These are phyloP conservation scores for Maniola jurtina DNA, from an alignment of 1,140 invertebrate species.

Conservation along the genomic window DNA sequence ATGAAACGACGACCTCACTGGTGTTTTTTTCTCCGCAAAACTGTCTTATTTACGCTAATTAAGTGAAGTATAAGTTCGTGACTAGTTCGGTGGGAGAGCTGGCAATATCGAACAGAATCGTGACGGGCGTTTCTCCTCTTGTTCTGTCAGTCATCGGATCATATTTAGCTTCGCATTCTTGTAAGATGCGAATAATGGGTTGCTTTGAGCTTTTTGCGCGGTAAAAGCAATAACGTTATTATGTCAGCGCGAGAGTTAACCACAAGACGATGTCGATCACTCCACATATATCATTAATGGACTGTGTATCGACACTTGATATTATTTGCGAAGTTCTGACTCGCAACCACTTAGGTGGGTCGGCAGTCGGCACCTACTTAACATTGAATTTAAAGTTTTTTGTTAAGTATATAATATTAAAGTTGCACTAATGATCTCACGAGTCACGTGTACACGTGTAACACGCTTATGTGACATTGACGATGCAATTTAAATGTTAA, in stretches of 20 bases:
- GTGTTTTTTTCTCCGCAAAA: conserved; percentile 68
- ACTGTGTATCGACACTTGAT: too few relatives aligned
- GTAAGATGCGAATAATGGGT: conserved; percentile 5
- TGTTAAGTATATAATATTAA: too few relatives aligned
- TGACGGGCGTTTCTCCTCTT: conserved; percentile 43
- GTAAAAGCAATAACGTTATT: conserved; percentile 3
- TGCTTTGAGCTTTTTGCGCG: not conserved
- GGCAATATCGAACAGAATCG: conserved; percentile 46
- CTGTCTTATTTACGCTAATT: conserved; percentile 77
- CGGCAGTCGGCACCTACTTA: too few relatives aligned
- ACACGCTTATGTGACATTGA: too few relatives aligned
- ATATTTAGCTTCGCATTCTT: conserved; percentile 32
- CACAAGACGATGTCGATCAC: not conserved
- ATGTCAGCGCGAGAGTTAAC: not conserved
- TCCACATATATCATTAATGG: not conserved
- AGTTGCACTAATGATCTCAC: too few relatives aligned
- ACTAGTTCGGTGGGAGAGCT: conserved; percentile 66
- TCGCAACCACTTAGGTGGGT: too few relatives aligned
- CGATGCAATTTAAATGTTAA: too few relatives aligned
- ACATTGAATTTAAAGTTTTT: too few relatives aligned
- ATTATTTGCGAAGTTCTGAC: too few relatives aligned
- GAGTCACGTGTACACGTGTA: too few relatives aligned
- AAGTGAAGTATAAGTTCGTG: conserved; percentile 78
- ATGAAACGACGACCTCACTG: conserved; percentile 53
- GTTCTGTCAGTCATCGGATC: conserved; percentile 52